Conservation (phyloP, 1,140 invertebrate genomes). For the Drosophila subobscura region DNA sequence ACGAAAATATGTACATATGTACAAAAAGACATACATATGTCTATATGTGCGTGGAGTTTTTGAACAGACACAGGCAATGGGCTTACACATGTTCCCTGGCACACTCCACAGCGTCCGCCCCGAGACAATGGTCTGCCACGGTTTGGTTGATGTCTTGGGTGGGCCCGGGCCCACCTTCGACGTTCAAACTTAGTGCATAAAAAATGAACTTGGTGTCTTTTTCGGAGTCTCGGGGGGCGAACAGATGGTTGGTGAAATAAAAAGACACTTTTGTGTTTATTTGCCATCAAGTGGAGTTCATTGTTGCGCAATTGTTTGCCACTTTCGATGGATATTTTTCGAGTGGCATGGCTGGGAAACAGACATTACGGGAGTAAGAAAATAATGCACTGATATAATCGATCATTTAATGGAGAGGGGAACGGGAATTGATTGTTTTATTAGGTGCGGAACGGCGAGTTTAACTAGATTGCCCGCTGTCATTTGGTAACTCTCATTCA, state of each 20-base stretch:
- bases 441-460: too few species aligned
- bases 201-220: conserved; percentile 55
- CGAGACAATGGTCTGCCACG: conserved; percentile 22
- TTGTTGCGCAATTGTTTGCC: conserved; percentile 63
- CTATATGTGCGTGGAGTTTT: not conserved
- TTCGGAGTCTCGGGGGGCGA: conserved; percentile 38
- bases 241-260: conserved; percentile 8
- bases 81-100: conserved; percentile 73
- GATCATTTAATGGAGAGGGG: conserved; percentile 12
- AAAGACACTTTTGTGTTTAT: conserved; percentile 62
- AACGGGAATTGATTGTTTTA: not conserved
- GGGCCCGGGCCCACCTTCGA: not conserved
- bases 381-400: conserved; percentile 28
- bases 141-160: conserved; percentile 1
- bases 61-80: not conserved
- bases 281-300: conserved; percentile 68
- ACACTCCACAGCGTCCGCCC: conserved; percentile 54
- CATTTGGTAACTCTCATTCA: not conserved
- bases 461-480: not conserved
- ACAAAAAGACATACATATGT: not conserved
- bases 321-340: conserved; percentile 3
- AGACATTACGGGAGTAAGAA: not conserved
- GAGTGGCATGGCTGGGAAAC: not conserved
- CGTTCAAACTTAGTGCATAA: conserved; percentile 26
- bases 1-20: not conserved